Conservation (phyloP, 2,888 invertebrate genomes). For the Andrena fulva region DNA sequence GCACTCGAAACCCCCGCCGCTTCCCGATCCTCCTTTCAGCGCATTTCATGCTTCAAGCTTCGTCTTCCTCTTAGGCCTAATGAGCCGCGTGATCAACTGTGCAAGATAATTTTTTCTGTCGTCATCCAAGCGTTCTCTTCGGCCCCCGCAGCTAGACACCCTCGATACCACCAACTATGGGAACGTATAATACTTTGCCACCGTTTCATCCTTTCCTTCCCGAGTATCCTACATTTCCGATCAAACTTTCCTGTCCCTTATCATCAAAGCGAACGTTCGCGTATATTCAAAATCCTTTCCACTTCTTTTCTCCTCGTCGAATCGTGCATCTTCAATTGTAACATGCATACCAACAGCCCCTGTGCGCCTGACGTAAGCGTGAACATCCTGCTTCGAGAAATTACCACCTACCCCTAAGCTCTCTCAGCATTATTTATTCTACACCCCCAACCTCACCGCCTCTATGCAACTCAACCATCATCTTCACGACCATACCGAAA, state of each 20-base stretch:
- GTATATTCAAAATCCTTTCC: neutral
- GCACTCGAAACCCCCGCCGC: slow-evolving; percentile 1
- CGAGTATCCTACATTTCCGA: too few species aligned
- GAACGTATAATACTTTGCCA: neutral
- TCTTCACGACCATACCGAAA: neutral
- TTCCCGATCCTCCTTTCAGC: neutral
- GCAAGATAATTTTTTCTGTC: neutral
- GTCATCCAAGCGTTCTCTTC: neutral
- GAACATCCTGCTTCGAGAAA: neutral
- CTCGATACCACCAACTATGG: neutral
- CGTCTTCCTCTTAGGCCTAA: neutral
- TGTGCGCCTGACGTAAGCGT: neutral
- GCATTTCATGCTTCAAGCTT: neutral
- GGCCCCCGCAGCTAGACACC: neutral
- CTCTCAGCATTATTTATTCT: neutral
- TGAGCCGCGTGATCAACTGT: neutral
- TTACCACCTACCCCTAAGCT: neutral
- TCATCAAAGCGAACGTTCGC: neutral
- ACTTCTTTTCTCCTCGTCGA: neutral
- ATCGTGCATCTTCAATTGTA: neutral
- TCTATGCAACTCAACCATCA: neutral
- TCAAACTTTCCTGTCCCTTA: neutral
- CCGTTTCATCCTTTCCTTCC: slow-evolving; percentile 10
- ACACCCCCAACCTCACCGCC: neutral
- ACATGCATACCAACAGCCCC: too few species aligned